A percentile compares a stretch with the other conserved stretches of the same genome.
Conservation (phyloP, 92 coral and sea anemone genomes). For the Umimayanthus chanpuru region DNA sequence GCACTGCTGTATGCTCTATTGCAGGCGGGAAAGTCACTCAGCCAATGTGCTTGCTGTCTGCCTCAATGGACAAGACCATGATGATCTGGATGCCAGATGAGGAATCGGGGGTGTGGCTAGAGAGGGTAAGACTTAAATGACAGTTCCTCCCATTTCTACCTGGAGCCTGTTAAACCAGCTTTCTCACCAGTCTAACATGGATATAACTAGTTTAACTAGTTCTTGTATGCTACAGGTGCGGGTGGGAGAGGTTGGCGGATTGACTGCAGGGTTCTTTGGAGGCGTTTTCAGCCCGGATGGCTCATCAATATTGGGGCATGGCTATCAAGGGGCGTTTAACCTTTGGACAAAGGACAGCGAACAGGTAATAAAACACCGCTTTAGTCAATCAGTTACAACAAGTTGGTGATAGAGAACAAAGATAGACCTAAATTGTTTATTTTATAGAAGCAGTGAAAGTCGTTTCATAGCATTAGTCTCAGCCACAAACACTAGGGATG, state of each 20-base stretch:
- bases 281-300: constrained; percentile 92
- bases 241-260: constrained; percentile 98
- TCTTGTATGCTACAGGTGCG: constrained; percentile 68
- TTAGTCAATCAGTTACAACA: too few relatives aligned
- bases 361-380: background rate
- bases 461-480: too few relatives aligned
- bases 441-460: too few relatives aligned
- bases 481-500: too few relatives aligned
- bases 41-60: constrained; percentile 87
- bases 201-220: background rate
- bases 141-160: background rate
- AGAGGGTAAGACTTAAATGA: constrained; percentile 56
- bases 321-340: constrained; percentile 93
- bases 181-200: background rate
- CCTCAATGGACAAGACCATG: constrained; percentile 94
- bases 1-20: background rate
- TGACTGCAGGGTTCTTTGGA: constrained; percentile 94
- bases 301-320: constrained; percentile 82
- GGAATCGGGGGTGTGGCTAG: constrained; percentile 95
- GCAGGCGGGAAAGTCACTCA: constrained; percentile 61
- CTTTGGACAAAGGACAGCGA: constrained; percentile 70
- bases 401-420: too few relatives aligned
- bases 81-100: constrained; percentile 92
- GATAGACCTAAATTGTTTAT: too few relatives aligned
- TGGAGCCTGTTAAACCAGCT: background rate